Evolutionary conservation across 2,113 vertebrate species (phyloP), one percentile per base, ranked within the genome.

Genomic region (Paracanthobrama guichenoti): DNA sequence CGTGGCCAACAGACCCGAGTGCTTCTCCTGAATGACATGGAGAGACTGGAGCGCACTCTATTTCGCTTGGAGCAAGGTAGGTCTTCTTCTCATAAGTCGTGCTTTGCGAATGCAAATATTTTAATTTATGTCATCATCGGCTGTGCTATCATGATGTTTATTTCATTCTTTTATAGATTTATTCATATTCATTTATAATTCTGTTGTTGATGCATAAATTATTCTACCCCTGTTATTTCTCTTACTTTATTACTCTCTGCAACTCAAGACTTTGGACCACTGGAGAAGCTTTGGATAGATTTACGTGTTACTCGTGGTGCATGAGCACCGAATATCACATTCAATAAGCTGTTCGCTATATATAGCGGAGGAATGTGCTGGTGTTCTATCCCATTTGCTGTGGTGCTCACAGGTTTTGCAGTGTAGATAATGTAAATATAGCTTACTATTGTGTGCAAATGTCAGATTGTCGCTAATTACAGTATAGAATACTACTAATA

Each of bases 1-100:
- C 84, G 80, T 89, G 84, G 75, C 94, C 94, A 91, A 90, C 93
- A 96, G 89, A 93, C 93, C 79, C 88, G 95, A 80, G 91, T 95
- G 73, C 89, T 96, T 89, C 86, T 95, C 76, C 94, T 97, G 78
- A 91, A 89, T 89, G 95, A 96, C 89, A 97, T 96, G 96, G 97
- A 97, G 90, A 95, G 93, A 83, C 91, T 94, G 86, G 96, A 97
- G 76, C 95, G 93, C 88, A 96, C 95, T 31, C 95, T 97, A 60
- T 97, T 96, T 91, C 93, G 96, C 85, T 93, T 97, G 14, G 95
- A 97, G 74, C 96, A 97, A 94, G 97, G 97, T 97, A 90, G 5
- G 79, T 53, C 31, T 22, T 53, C 4, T 53, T 75, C 44, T 46
- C n/a, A 46, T n/a, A 7, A 24, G 6, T 8, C 24, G 22, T 75